Evolutionary conservation across 2,113 vertebrate species (phyloP).

Genomic region (Verasper variegatus): DNA sequence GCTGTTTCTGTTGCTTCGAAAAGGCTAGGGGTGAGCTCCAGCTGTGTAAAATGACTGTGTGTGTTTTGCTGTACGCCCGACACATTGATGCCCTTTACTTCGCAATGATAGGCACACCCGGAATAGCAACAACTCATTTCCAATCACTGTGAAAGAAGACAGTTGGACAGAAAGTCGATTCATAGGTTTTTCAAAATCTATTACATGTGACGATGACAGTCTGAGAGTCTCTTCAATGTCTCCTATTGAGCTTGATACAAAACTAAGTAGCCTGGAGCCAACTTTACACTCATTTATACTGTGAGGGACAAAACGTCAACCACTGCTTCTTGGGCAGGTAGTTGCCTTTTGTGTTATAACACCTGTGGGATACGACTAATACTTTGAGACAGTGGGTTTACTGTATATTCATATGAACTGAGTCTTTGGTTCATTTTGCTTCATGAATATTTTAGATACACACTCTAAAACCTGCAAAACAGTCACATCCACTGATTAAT

Average conservation of each 20-base stretch:
- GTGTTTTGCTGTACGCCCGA: no score
- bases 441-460: slow-evolving; percentile 53
- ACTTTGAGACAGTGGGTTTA: background rate
- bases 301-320: background rate
- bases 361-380: slow-evolving; percentile 4
- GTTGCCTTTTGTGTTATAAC: slow-evolving; percentile 18
- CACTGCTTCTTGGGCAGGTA: background rate
- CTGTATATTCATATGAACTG: background rate
- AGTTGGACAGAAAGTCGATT: no score
- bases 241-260: background rate
- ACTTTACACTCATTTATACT: background rate
- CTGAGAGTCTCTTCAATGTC: background rate
- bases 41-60: no score
- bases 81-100: no score
- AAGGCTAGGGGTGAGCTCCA: no score
- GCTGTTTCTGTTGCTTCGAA: no score
- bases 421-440: slow-evolving; percentile 28
- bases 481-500: slow-evolving; percentile 20
- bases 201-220: no score
- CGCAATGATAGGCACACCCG: no score
- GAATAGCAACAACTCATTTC: no score
- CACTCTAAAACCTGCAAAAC: slow-evolving; percentile 36
- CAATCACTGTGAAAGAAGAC: no score
- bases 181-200: no score
- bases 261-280: background rate